A percentile compares a stretch with the other conserved stretches of the same genome.
Evolutionary conservation across 2,797 vertebrate genomes (phyloP).

Genomic region (Mycteria americana): DNA sequence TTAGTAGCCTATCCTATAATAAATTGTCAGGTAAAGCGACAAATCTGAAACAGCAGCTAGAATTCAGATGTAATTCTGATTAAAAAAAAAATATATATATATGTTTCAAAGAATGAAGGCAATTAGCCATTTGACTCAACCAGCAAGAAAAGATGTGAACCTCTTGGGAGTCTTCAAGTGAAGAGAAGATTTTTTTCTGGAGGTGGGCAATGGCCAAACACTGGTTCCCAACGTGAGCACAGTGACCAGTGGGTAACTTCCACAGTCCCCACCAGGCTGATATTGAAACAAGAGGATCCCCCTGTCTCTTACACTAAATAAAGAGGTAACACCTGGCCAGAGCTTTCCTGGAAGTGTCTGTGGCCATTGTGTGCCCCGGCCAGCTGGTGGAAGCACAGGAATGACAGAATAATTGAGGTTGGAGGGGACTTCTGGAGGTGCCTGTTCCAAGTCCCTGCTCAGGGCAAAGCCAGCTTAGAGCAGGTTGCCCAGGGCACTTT

Average conservation of each 20-base stretch:
- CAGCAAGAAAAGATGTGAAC: not conserved
- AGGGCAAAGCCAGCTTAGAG: not conserved
- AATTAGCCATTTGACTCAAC: not conserved
- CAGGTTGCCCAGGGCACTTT: not conserved
- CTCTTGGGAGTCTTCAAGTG: not conserved
- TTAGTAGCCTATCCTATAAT: not conserved
- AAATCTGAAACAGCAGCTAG: not conserved
- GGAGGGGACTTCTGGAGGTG: not conserved
- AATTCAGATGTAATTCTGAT: not conserved
- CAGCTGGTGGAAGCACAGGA: not conserved
- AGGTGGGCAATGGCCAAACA: not conserved
- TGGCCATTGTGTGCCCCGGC: not conserved
- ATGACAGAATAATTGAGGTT: not conserved
- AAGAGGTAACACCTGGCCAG: not conserved
- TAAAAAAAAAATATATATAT: not conserved
- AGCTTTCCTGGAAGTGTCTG: not conserved
- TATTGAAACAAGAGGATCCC: not conserved
- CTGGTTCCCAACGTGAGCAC: rapidly evolving
- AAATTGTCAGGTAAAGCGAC: not conserved
- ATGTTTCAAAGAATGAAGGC: not conserved
- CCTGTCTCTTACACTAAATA: not conserved
- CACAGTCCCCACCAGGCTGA: rapidly evolving
- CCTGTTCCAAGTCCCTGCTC: not conserved
- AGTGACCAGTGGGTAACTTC: not conserved
- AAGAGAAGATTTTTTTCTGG: not conserved